Base-by-base conservation (phyloP, 92 coral and sea anemone genomes). In the Virgularia gustaviana region DNA sequence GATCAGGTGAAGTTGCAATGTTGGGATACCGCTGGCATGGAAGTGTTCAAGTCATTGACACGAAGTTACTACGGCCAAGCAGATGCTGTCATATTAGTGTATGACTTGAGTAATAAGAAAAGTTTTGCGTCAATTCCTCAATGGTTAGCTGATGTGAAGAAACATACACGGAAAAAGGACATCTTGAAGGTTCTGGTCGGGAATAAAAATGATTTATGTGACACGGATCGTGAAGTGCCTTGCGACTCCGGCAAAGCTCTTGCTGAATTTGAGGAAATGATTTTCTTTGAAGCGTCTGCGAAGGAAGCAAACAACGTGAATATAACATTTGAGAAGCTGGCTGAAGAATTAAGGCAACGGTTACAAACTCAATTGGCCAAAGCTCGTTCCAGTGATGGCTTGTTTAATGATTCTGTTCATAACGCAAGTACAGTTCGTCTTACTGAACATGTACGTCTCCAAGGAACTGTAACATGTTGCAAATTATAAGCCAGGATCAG, bases 21-120 rank as follows among this genome's bases (percentile, higher is more conserved):
- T 53, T 90, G 96, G 91, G 99, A 94, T 67, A 94, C 99, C 1
- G 99, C 99, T 38, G 99, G 99, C 10, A 91, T 89, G 71, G 99
- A 94, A 59, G 81, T 88, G 76, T 89, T 89, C 63, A 88, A 87
- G 53, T 84, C 94, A 2, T 73, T 94, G 36, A 94, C 99, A 20
- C 88, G 86, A 62, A 94, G 96, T 55, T 94, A 94, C 53, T 94
- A 94, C 80, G 76, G 99, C 45, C 90, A 87, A 53, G 96, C 99
- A 1, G 99, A 94, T 65, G 99, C 99, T n/a, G 96, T 94, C 19
- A 79, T 94, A 35, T 68, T 94, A 60, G 85, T 94, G n/a, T 94
- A 89, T 77, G 99, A 94, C 73, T 83, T 94, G 19, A 94, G 96
- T 24, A 86, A 94, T 81, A 88, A 89, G 76, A 91, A 91, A 38